Evolutionary conservation across 2,888 invertebrate genomes (phyloP), one percentile per base, ranked within the genome.

Genomic region (Catocala fraxini): DNA sequence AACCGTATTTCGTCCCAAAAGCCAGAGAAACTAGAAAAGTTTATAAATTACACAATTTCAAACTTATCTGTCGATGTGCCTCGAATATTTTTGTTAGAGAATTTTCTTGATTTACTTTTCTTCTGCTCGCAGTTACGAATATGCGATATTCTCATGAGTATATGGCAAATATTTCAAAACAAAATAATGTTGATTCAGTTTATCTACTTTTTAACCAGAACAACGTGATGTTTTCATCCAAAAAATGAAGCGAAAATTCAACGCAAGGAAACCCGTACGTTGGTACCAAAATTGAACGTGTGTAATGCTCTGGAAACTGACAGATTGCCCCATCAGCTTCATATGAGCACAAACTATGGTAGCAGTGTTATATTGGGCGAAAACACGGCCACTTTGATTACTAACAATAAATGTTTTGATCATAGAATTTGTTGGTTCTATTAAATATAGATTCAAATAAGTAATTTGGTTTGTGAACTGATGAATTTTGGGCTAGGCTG

Each of bases 241-340:
- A 4, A 12, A 1, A 25, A 15, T 9, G n/a, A 9, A 6, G 39
- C 5, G 6, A 13, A 33, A 49, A 45, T 43, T 43, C 48, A 39
- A 39, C 39, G 45, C 41, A 55, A 55, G 55, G 41, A 35, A 56
- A 60, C 43, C 25, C 15, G 25, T 2, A 46, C 34, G 41, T 51
- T 45, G 45, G 53, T 4, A 61, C 25, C 41, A 48, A 49, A 59
- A 56, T 61, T 47, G 51, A 47, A 45, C 51, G 33, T 25, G 56
- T 51, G 55, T 34, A 56, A 56, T 61, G 60, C 11, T 51, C 34
- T 60, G 60, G 51, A 60, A 59, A 51, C 55, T 59, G 59, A 59
- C 48, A 35, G 42, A 49, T 48, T 54, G 43, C 48, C 33, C 39
- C 39, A 39, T 39, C 41, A n/a, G 12, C 11, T 52, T 51, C 25